phyloP scores from a whole-genome alignment of 1,140 invertebrate species.

The Branchinecta lindahli region DNA sequence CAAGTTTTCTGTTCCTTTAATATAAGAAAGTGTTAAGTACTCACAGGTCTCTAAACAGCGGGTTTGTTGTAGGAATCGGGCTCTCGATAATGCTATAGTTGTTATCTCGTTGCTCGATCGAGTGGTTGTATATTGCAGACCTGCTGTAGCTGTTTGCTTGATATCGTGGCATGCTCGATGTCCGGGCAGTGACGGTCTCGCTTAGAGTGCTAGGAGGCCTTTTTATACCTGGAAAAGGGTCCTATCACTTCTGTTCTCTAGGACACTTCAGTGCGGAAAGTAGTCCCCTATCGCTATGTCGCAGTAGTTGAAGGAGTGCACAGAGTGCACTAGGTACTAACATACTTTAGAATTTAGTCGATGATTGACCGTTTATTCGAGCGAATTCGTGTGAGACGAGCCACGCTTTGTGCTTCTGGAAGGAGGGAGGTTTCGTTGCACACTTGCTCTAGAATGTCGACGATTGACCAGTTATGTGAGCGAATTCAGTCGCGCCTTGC shows the following conservation, averaged over 20 bases:
- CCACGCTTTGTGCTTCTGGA: too few relatives aligned
- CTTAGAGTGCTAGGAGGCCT: not conserved
- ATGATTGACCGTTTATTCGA: too few relatives aligned
- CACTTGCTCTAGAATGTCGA: not conserved
- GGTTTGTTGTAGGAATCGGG: not conserved
- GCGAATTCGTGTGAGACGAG: too few relatives aligned
- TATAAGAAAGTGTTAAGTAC: not conserved
- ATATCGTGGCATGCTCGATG: not conserved
- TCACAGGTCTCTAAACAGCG: not conserved
- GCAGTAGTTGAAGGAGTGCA: too few relatives aligned
- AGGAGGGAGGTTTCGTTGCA: too few relatives aligned
- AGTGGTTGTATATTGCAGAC: not conserved
- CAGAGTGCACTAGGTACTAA: too few relatives aligned
- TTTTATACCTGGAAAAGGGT: not conserved
- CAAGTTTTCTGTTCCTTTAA: too few relatives aligned
- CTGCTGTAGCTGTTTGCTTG: not conserved
- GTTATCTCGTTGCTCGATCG: not conserved
- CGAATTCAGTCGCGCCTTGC: not conserved
- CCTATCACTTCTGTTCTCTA: not conserved
- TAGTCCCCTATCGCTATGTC: too few relatives aligned
- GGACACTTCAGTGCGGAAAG: too few relatives aligned
- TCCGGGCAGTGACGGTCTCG: not conserved
- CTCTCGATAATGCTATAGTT: not conserved
- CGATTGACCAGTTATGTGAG: not conserved
- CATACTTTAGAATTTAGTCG: too few relatives aligned